Base-by-base conservation (phyloP, 2,113 vertebrate genomes). In the Tyto alba region DNA sequence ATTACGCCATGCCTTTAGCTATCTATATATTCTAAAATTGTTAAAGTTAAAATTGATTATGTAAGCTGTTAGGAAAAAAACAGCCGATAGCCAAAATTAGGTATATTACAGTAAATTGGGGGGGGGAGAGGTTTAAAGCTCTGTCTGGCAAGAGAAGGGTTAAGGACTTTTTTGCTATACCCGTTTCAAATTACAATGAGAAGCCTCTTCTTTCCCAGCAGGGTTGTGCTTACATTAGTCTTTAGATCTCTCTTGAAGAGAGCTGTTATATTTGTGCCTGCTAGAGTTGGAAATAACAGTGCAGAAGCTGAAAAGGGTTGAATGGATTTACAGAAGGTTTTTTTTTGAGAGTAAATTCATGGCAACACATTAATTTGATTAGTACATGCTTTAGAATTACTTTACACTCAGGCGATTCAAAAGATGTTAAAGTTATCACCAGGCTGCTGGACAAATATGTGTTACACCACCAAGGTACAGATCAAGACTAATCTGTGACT, bases 131-230 rank as follows among this genome's bases (percentile, higher is more conserved):
- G 62, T 93, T 95, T 96, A 95, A 95, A 95, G 78, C 96, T 97
- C 92, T 90, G 73, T 68, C 96, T 98, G 98, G 98, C 91, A 97
- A 96, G 94, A 90, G 95, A 98, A 97, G 98, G 98, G 98, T 98
- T 98, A 98, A 98, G 78, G 95, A 96, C 97, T 98, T 98, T 94
- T 96, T 98, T 97, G 98, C 98, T 98, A 98, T 98, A 97, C 98
- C 98, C 98, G 97, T 99, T 99, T 99, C 99, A 98, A 98, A 99
- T 99, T 99, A 99, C 99, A 99, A 99, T 99, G 99, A 99, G 98
- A 98, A 98, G 98, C 99, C 99, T 99, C 99, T 99, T 98, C 98
- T 99, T 99, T 99, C 99, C 99, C 98, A 98, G 98, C 98, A 97
- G 98, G 98, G 98, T 98, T 98, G 98, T 98, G 98, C 98, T 98